phyloP scores from a whole-genome alignment of 2,888 invertebrate species.

The Dichetophora obliterata region DNA sequence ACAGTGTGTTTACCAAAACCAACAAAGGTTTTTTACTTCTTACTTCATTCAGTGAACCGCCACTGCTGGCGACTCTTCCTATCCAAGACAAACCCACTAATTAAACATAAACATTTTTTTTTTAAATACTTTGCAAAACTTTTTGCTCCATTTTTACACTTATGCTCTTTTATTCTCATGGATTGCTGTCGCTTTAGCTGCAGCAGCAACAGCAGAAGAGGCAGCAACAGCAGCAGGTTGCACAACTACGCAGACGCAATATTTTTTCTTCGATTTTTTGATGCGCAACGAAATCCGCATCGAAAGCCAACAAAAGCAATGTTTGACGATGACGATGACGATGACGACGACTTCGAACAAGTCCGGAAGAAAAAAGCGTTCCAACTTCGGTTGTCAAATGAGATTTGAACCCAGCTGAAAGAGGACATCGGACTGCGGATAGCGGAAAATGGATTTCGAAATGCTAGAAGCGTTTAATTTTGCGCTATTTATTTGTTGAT shows the following conservation, averaged over 20 bases:
- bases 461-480: constrained; percentile 13
- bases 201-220: background rate
- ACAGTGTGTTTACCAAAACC: too few relatives aligned
- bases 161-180: constrained; percentile 13
- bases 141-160: constrained; percentile 23
- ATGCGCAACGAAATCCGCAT: constrained; percentile 26
- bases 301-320: background rate
- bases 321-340: background rate
- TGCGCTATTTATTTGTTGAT: constrained; percentile 19
- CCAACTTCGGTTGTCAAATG: background rate
- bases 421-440: background rate
- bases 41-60: background rate
- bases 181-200: background rate
- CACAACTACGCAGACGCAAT: constrained; percentile 29
- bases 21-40: background rate
- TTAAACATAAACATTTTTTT: constrained; percentile 10
- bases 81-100: constrained; percentile 21
- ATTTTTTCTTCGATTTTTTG: constrained; percentile 25
- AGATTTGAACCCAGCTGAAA: background rate
- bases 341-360: background rate
- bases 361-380: background rate
- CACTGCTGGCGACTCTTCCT: background rate
- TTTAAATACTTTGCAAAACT: background rate
- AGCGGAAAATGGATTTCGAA: constrained; percentile 10
- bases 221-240: background rate